Evolutionary conservation across 2,888 invertebrate species (phyloP), one percentile per base, ranked within the genome.

Genomic region (Bugulina stolonifera): DNA sequence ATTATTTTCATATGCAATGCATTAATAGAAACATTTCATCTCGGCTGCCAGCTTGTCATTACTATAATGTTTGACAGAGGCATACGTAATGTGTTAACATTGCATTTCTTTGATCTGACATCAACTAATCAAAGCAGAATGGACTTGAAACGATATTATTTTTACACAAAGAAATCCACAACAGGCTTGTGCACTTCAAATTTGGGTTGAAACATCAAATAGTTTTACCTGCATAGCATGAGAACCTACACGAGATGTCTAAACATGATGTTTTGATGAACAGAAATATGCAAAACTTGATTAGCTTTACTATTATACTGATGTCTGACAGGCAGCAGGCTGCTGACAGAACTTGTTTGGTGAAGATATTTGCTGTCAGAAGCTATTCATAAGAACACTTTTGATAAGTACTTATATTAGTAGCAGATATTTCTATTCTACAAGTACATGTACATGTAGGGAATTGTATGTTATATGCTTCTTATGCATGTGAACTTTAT

Each of bases 191-290:
- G 64, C 64, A 64, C 64, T 32, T 64, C 64, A 64, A 32, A 22
- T 32, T 64, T 10, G 32, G 64, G 64, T 64, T 64, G 32, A 64
- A 10, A 27, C 32, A 64, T 32, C 5, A 32, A 27, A 64, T 64
- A 34, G 10, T 27, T 25, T 1, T 10, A 14, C 25, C 25, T 32
- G 25, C 25, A 34, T 27, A 14, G 29, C 32, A 64, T 64, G 64
- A 64, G 64, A 64, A 55, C 22, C 32, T 5, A 2, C 5, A n/a
- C 5, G 14, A 27, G 32, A 5, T 64, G 64, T 64, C 64, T 64
- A 64, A 64, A 64, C 64, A 64, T 64, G 34, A 64, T 64, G 64
- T 64, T 27, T 64, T 64, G 64, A 64, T 64, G 64, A 64, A 32
- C 10, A 32, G 29, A 64, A 22, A 64, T 10, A 43, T 43, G 43